Base-by-base conservation (phyloP, 1,140 invertebrate species). In the Diachasma alloeum region DNA sequence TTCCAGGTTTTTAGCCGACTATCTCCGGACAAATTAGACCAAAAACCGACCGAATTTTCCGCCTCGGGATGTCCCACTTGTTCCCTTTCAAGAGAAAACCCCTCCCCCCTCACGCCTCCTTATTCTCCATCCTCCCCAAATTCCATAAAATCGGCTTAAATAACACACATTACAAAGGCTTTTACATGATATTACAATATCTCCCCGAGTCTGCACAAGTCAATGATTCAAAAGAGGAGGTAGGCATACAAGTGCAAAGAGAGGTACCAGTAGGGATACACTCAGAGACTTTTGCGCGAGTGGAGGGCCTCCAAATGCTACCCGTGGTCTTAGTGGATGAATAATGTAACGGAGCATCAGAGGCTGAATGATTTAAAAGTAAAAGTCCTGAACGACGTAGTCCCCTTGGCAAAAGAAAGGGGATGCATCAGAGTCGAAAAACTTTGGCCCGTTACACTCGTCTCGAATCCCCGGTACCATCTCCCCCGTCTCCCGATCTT, bases 351-450 rank as follows among this genome's bases (percentile, higher is more conserved):
- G 66, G 83, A 80, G 83, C 83, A 86, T 85, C 81, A 63, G 59
- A 82, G 81, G 77, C 79, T 86, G 83, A 87, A 88, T 87, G 85
- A 88, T 88, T 88, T 86, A 87, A 86, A 86, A 87, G 83, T 86
- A 86, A 81, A 86, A 86, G 85, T 84, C 84, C 80, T 83, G 84
- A 83, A 81, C 82, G 80, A 82, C 81, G 81, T 73, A 78, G 68
- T 26, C 22, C 59, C 19, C 48, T 42, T 31, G 6, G 2, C 48
- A 48, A 69, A 31, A 69, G 37, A 71, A 74, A 74, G 71, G 24
- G 59, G 59, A 19, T 19, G 15, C 19, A n/a, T 26, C 24, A 4
- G 59, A 77, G 73, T 46, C 37, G 46, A 66, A 72, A 84, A 86
- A 86, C 85, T 80, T 87, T 86, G 75, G 59, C 53, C 74, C 81